phyloP scores from a whole-genome alignment of 2,888 invertebrate species.

The Apomyelois bistriatella region DNA sequence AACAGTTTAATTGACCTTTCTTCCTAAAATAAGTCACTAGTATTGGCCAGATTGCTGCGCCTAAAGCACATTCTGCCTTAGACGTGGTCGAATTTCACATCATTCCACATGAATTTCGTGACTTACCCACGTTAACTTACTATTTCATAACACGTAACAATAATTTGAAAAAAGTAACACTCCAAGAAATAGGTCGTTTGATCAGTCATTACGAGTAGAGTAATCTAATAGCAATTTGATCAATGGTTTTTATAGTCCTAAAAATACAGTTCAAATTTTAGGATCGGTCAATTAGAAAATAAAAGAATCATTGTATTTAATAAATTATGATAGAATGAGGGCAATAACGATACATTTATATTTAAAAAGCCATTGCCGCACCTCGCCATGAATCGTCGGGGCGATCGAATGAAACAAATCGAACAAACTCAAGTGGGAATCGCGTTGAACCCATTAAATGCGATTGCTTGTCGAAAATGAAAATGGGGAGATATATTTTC shows the following conservation, averaged over 20 bases:
- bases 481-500: constrained; percentile 70
- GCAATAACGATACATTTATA: constrained; percentile 16
- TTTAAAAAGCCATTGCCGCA: constrained; percentile 35
- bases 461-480: constrained; percentile 76
- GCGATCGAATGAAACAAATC: constrained; percentile 68
- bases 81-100: background rate
- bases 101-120: constrained; percentile 2
- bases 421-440: constrained; percentile 74
- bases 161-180: constrained; percentile 6
- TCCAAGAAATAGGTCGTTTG: constrained; percentile 7
- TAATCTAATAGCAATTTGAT: constrained; percentile 5
- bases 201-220: constrained; percentile 1
- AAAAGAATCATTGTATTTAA: background rate
- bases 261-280: background rate
- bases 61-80: background rate
- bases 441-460: constrained; percentile 69
- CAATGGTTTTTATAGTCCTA: background rate
- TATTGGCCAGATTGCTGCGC: background rate
- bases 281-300: background rate
- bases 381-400: constrained; percentile 50
- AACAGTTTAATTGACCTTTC: too few relatives aligned
- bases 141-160: constrained; percentile 5
- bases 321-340: background rate
- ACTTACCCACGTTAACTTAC: constrained; percentile 3
- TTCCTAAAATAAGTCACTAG: too few relatives aligned